Conservation (phyloP, 1,140 invertebrate genomes). For the Drosophila insularis region DNA sequence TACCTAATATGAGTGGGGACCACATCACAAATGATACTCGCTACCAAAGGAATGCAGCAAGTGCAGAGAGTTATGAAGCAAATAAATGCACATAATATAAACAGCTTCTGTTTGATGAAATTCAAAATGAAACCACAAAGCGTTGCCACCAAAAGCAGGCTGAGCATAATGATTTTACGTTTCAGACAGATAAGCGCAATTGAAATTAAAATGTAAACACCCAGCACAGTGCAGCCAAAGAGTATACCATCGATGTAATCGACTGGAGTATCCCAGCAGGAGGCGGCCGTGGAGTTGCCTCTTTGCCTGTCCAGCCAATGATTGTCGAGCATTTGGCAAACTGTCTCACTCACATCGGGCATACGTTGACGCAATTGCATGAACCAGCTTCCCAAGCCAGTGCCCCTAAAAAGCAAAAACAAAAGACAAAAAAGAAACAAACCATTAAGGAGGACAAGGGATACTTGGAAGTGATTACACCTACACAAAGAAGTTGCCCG, state of each 20-base stretch:
- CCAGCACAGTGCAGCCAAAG: conserved; percentile 9
- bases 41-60: conserved; percentile 21
- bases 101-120: not conserved
- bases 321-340: conserved; percentile 27
- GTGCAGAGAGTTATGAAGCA: not conserved
- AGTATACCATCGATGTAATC: not conserved
- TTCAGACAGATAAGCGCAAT: conserved; percentile 24
- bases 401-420: conserved; percentile 30
- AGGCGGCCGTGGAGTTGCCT: not conserved
- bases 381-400: conserved; percentile 43
- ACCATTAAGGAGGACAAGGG: too few species aligned
- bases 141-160: not conserved
- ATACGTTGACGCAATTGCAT: conserved; percentile 25
- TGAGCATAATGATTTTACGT: conserved; percentile 19
- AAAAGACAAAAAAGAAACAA: not conserved
- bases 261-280: not conserved
- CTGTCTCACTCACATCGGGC: not conserved
- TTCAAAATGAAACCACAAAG: conserved; percentile 8
- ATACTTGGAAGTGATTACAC: not conserved
- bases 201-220: conserved; percentile 27
- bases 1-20: conserved; percentile 53
- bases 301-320: not conserved
- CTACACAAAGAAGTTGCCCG: conserved; percentile 8
- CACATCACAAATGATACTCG: conserved; percentile 38
- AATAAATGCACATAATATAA: conserved; percentile 18